Evolutionary conservation across 2,888 invertebrate species (phyloP).

Genomic region (Sinohyriopsis cumingii): DNA sequence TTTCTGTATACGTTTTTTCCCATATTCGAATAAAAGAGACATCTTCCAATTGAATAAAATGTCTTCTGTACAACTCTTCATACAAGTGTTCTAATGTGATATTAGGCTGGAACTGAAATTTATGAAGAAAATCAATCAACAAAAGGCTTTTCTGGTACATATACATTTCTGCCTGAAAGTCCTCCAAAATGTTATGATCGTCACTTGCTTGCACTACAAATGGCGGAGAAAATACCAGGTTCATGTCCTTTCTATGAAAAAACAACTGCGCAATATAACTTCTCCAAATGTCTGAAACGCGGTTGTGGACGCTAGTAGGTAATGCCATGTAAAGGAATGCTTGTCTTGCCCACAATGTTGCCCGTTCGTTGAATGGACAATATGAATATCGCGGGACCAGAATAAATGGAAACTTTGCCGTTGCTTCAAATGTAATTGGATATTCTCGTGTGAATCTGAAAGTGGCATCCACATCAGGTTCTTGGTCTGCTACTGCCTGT

Average conservation of each 20-base stretch:
- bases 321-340: conserved; percentile 6
- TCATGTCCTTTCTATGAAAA: conserved; percentile 4
- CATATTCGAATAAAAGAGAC: too few species aligned
- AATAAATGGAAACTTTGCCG: background rate
- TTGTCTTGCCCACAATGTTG: conserved; percentile 5
- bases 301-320: conserved; percentile 3
- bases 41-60: too few species aligned
- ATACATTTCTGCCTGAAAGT: conserved; percentile 5
- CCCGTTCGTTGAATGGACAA: conserved; percentile 7
- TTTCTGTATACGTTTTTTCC: too few species aligned
- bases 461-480: conserved; percentile 13
- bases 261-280: conserved; percentile 11
- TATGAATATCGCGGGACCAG: conserved; percentile 1
- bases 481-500: conserved; percentile 6
- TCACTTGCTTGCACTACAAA: conserved; percentile 5
- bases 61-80: too few species aligned
- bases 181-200: background rate
- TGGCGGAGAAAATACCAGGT: conserved; percentile 3
- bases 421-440: conserved; percentile 2
- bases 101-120: too few species aligned
- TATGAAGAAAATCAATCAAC: conserved; percentile 2
- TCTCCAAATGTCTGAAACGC: conserved; percentile 4
- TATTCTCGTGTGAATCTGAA: conserved; percentile 5
- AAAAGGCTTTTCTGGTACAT: conserved; percentile 6
- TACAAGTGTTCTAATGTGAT: too few species aligned